Base-by-base conservation (phyloP, 2,113 vertebrate species). In the Oophaga pumilio region DNA sequence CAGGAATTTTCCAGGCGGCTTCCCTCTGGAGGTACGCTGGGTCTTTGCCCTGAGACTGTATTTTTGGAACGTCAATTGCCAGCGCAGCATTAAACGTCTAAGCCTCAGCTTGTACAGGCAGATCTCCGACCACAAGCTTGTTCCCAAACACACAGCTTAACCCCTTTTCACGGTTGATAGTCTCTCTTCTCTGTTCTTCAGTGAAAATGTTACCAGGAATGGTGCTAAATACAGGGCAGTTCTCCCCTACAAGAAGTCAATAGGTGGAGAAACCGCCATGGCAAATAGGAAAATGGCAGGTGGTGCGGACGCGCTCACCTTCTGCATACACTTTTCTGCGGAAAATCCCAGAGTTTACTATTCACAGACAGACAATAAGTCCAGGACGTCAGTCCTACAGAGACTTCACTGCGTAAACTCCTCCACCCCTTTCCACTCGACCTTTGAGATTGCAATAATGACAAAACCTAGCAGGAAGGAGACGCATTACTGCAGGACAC, bases 31-130 rank as follows among this genome's bases (percentile, higher is more conserved):
- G 69, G 68, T 87, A 76, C 69, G 56, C 79, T 82, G 79, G 86
- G 86, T 62, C 78, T 59, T 82, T 74, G 86, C 78, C 86, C 86
- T 87, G 56, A 87, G 79, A 82, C 56, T 76, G 86, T 87, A 87
- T 87, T 82, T 82, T 76, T 87, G 86, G 86, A 87, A 76, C 56
- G 53, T 76, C 57, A 64, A 82, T 74, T 87, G 86, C 86, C 86
- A 87, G 79, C 86, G 8, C 86, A 87, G 86, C 86, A 82, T 71
- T 82, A 82, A 87, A 82, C 78, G 69, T 82, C 56, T 74, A 62
- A n/a, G 85, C 17, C 53, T 82, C 56, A 64, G 79, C 68, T 26
- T 74, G 68, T 26, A 59, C 76, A 60, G 68, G 68, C 86, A 82
- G 69, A 20, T 82, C 68, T 56, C 33, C 82, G 56, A 53, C 86